phyloP scores from a whole-genome alignment of 2,113 vertebrate genomes.

The Tyrannus savana region DNA sequence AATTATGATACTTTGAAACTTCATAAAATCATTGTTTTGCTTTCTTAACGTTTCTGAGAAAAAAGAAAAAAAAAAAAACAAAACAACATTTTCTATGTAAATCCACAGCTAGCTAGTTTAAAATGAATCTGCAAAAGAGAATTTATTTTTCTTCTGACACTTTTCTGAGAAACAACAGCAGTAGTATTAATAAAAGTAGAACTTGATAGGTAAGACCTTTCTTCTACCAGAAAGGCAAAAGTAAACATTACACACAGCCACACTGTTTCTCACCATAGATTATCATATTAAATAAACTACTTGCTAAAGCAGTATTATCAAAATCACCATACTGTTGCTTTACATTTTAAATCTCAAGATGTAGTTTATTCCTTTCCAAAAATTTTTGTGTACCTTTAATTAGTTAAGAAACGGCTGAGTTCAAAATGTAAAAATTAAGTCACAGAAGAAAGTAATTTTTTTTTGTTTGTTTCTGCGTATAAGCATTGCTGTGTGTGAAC shows the following conservation, averaged over 20 bases:
- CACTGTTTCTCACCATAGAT: not conserved
- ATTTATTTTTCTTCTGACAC: not conserved
- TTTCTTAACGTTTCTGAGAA: not conserved
- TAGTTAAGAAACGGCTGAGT: not conserved
- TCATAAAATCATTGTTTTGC: not conserved
- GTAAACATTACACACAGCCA: not conserved
- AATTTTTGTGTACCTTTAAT: not conserved
- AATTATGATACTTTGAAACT: not conserved
- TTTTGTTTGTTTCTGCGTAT: not conserved
- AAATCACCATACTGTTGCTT: not conserved
- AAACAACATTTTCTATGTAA: not conserved
- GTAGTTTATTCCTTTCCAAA: not conserved
- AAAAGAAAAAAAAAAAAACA: not conserved
- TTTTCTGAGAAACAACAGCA: not conserved
- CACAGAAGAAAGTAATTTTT: not conserved
- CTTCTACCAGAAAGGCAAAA: not conserved
- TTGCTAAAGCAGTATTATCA: not conserved
- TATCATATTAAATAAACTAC: not conserved
- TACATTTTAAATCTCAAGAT: not conserved
- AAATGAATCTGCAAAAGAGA: not conserved
- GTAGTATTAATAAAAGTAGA: not conserved
- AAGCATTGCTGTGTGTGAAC: not conserved
- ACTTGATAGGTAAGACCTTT: not conserved
- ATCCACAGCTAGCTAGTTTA: not conserved
- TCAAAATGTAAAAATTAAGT: not conserved